Evolutionary conservation across 2,888 invertebrate genomes (phyloP).

Genomic region (Drosophila hamatofila): DNA sequence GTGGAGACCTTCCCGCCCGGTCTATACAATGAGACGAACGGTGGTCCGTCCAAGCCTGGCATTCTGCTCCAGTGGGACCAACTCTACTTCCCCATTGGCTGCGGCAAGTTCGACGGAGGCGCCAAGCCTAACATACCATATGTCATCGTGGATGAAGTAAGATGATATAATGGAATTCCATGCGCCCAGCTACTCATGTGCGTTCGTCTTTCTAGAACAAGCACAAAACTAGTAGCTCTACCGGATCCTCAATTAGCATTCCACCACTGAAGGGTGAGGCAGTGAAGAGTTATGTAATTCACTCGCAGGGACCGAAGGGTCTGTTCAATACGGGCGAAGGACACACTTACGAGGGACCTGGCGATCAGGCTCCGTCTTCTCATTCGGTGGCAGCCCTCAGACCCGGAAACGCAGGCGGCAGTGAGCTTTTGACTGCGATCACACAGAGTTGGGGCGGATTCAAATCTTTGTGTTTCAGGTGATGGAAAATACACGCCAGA

Average conservation of each 20-base stretch:
- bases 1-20: constrained; percentile 87
- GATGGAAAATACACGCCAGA: constrained; percentile 68
- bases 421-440: constrained; percentile 60
- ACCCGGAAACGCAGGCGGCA: constrained; percentile 65
- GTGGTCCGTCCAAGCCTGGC: constrained; percentile 85
- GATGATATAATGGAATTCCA: constrained; percentile 21
- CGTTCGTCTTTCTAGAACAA: constrained; percentile 62
- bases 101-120: constrained; percentile 87
- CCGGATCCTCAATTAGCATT: constrained; percentile 27
- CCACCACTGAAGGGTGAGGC: constrained; percentile 66
- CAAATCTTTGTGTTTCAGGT: constrained; percentile 77
- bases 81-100: constrained; percentile 90
- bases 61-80: constrained; percentile 88
- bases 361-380: constrained; percentile 76
- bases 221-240: constrained; percentile 32
- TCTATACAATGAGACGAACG: constrained; percentile 68
- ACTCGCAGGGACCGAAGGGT: constrained; percentile 66
- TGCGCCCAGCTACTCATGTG: constrained; percentile 14
- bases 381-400: constrained; percentile 75
- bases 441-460: constrained; percentile 26
- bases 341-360: constrained; percentile 74
- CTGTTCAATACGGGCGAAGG: constrained; percentile 72
- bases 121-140: constrained; percentile 82
- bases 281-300: constrained; percentile 58
- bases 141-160: constrained; percentile 76